Evolutionary conservation across 2,113 vertebrate species (phyloP).

Genomic region (Peucedramus taeniatus): DNA sequence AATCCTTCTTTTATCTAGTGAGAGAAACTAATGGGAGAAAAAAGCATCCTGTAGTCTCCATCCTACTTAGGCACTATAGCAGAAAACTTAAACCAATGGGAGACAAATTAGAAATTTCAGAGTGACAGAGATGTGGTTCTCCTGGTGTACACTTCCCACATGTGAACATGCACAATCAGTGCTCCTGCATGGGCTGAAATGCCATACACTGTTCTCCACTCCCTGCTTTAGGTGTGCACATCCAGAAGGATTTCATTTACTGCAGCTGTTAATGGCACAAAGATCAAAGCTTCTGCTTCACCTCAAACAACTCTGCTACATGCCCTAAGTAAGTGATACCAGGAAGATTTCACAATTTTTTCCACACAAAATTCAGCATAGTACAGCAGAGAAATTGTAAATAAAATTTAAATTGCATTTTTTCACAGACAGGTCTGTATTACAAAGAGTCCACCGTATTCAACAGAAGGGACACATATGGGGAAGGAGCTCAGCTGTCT

Average conservation of each 20-base stretch:
- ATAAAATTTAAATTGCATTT: background rate
- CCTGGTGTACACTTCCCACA: background rate
- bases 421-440: background rate
- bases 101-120: background rate
- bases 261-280: background rate
- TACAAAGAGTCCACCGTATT: background rate
- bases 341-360: background rate
- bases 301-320: background rate
- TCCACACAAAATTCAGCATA: background rate
- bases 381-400: background rate
- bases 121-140: background rate
- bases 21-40: background rate
- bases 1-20: background rate
- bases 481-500: background rate
- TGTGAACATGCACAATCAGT: background rate
- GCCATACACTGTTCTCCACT: fast-evolving
- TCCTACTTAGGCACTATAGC: background rate
- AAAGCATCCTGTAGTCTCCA: background rate
- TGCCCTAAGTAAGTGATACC: background rate
- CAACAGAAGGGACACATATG: background rate
- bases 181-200: fast-evolving
- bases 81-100: background rate
- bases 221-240: background rate
- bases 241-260: background rate
- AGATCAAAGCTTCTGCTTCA: background rate